Evolutionary conservation across 1,140 invertebrate species (phyloP).

Genomic region (Euborellia annulipes): DNA sequence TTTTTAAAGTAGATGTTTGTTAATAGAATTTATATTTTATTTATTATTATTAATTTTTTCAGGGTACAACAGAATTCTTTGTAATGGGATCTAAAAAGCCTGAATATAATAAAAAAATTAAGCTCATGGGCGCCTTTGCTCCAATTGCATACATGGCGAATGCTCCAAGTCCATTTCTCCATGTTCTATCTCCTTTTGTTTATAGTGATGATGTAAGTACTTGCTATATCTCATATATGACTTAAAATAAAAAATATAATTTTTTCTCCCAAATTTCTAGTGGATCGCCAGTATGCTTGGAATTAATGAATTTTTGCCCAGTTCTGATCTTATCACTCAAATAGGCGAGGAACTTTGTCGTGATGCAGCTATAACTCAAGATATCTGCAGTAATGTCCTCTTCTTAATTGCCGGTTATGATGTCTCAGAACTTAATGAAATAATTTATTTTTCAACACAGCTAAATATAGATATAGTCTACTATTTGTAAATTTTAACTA

Average conservation of each 20-base stretch:
- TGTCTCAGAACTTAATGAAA: constrained; percentile 34
- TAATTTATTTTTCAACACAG: too few relatives aligned
- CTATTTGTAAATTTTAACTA: too few relatives aligned
- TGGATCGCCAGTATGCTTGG: too few relatives aligned
- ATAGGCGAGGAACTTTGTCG: constrained; percentile 30
- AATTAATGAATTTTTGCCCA: constrained; percentile 38
- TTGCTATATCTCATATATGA: too few relatives aligned
- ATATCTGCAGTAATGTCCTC: constrained; percentile 36
- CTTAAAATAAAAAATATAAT: too few relatives aligned
- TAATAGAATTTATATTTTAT: too few relatives aligned
- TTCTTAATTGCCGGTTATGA: constrained; percentile 40
- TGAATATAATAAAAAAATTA: constrained; percentile 39
- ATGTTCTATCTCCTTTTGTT: too few relatives aligned
- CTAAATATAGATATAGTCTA: too few relatives aligned
- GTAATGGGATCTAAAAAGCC: constrained; percentile 34
- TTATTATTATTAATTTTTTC: constrained; percentile 15
- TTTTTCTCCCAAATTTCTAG: too few relatives aligned
- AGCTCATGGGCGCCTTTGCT: constrained; percentile 35
- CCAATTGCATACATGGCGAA: constrained; percentile 40
- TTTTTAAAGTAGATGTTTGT: too few relatives aligned
- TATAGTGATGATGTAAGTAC: too few relatives aligned
- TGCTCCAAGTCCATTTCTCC: constrained; percentile 28
- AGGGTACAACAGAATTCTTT: constrained; percentile 38
- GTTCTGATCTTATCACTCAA: constrained; percentile 29
- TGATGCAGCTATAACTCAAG: constrained; percentile 27